phyloP scores from a whole-genome alignment of 1,140 invertebrate genomes.

The Drosophila nannoptera region DNA sequence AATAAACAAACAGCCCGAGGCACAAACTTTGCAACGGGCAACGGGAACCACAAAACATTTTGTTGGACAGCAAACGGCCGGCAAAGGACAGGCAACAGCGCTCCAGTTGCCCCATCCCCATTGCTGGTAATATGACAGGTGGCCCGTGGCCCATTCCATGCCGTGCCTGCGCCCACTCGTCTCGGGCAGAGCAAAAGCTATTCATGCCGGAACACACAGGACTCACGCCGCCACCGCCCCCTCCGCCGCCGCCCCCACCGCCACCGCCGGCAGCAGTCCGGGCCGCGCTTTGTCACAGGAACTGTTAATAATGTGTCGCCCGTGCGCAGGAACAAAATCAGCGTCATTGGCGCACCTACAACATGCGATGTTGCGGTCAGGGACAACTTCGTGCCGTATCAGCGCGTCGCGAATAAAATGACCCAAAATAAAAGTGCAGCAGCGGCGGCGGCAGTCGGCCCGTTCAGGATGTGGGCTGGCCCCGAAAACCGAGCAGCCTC shows the following conservation, averaged over 20 bases:
- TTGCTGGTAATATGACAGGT: conserved; percentile 70
- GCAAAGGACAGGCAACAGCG: conserved; percentile 54
- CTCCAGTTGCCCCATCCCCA: conserved; percentile 10
- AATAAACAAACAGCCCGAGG: conserved; percentile 69
- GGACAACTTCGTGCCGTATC: conserved; percentile 71
- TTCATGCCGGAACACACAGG: not conserved
- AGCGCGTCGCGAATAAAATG: conserved; percentile 48
- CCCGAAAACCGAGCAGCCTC: conserved; percentile 23
- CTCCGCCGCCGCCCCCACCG: not conserved
- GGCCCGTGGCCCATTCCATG: conserved; percentile 7
- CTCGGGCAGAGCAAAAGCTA: not conserved
- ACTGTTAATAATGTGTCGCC: conserved; percentile 75
- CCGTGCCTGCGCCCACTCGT: not conserved
- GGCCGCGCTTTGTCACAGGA: conserved; percentile 72
- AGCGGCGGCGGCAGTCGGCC: conserved; percentile 2
- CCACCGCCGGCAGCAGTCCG: conserved; percentile 16
- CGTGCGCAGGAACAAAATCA: conserved; percentile 72
- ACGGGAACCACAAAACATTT: conserved; percentile 77
- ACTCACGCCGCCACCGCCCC: not conserved
- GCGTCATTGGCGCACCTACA: conserved; percentile 78
- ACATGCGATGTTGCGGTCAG: conserved; percentile 77
- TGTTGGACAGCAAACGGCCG: conserved; percentile 75
- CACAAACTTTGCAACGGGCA: conserved; percentile 65
- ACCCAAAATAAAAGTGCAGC: conserved; percentile 45
- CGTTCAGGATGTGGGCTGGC: conserved; percentile 3